Conservation (phyloP, 1,140 invertebrate species). For the Trichoplusia ni region DNA sequence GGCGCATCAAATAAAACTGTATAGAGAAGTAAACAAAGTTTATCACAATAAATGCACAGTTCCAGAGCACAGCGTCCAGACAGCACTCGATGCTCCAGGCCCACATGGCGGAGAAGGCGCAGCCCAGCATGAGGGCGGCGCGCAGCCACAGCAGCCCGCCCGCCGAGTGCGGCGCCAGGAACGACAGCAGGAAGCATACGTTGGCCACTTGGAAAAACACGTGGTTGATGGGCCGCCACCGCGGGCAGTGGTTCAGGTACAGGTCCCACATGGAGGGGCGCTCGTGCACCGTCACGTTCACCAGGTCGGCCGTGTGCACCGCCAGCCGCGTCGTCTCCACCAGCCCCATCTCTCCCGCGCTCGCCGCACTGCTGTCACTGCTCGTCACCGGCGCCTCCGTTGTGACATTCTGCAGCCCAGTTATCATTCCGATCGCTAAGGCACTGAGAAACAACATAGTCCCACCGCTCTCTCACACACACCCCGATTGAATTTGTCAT, state of each 20-base stretch:
- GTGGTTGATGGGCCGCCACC: conserved; percentile 85
- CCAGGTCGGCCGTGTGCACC: conserved; percentile 51
- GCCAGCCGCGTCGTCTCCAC: conserved; percentile 60
- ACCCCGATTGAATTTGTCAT: conserved; percentile 66
- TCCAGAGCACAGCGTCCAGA: conserved; percentile 93
- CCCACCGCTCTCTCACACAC: conserved; percentile 59
- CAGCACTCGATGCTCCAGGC: conserved; percentile 92
- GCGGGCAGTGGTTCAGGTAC: conserved; percentile 82
- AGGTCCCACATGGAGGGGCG: conserved; percentile 73
- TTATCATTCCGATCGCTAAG: conserved; percentile 76
- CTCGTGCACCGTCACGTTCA: conserved; percentile 70
- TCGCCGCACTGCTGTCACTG: conserved; percentile 52
- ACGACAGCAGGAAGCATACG: conserved; percentile 90
- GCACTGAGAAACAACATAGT: conserved; percentile 79
- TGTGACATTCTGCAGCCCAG: conserved; percentile 71
- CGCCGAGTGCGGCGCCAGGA: conserved; percentile 90
- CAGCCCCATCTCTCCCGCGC: conserved; percentile 60
- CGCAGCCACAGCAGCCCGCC: conserved; percentile 90
- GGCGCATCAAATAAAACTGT: conserved; percentile 90
- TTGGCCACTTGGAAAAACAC: conserved; percentile 93
- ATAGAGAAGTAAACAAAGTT: conserved; percentile 92
- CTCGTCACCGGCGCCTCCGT: conserved; percentile 58
- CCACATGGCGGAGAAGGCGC: conserved; percentile 90
- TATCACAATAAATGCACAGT: conserved; percentile 90
- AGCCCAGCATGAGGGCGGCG: conserved; percentile 88